A percentile compares a stretch with the other conserved stretches of the same genome.
phyloP scores from a whole-genome alignment of 2,113 vertebrate genomes.

The Cavia aperea region DNA sequence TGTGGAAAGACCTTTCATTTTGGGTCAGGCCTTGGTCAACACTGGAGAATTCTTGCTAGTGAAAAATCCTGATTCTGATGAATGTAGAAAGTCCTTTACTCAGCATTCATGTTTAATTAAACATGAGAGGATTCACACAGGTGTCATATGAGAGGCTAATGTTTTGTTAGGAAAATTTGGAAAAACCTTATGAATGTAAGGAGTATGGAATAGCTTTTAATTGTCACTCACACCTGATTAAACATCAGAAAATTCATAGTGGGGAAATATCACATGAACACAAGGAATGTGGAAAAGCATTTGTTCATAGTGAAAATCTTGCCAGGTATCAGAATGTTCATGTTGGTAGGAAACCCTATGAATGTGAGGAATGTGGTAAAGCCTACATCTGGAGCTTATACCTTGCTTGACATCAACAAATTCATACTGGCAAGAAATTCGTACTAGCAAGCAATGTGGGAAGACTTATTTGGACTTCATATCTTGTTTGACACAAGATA shows the following conservation, averaged over 20 bases:
- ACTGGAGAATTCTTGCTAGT: not conserved
- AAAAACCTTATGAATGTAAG: not conserved
- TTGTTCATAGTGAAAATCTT: not conserved
- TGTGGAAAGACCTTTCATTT: not conserved
- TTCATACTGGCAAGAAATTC: no score
- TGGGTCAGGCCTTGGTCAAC: not conserved
- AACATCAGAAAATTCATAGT: constrained; percentile 25
- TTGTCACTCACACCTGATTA: not conserved
- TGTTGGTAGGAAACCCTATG: not conserved
- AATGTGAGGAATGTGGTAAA: constrained; percentile 10
- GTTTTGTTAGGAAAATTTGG: not conserved
- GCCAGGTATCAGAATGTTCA: not conserved
- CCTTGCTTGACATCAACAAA: no score
- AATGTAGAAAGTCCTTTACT: not conserved
- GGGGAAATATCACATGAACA: not conserved
- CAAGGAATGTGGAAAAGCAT: constrained; percentile 40
- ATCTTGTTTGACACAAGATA: no score
- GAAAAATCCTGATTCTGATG: not conserved
- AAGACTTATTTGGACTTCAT: no score
- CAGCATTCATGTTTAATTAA: not conserved
- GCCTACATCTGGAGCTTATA: not conserved
- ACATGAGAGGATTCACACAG: not conserved
- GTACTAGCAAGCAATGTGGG: no score
- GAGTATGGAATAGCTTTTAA: constrained; percentile 26
- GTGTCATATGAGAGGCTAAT: no score